These are phyloP conservation scores for Trichechus manatus DNA, from an alignment of 2,113 vertebrate species.

Conservation along the genomic window DNA sequence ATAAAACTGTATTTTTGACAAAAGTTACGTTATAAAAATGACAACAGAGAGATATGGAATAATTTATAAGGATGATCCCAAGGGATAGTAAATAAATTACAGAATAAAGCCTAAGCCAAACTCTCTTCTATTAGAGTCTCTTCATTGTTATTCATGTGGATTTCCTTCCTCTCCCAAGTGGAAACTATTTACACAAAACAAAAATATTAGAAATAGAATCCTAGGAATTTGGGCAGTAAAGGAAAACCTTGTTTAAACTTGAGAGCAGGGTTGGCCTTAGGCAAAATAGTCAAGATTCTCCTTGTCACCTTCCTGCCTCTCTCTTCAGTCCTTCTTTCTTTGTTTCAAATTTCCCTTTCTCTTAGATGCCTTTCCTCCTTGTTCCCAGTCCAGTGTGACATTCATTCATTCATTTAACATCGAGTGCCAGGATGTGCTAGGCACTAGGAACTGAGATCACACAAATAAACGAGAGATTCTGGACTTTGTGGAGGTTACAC, in stretches of 20 bases:
- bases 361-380: not conserved
- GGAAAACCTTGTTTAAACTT: constrained; percentile 81
- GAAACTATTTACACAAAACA: constrained; percentile 80
- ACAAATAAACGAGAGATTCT: not conserved
- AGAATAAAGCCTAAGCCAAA: constrained; percentile 57
- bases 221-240: constrained; percentile 75
- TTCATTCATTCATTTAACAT: not conserved
- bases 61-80: constrained; percentile 72
- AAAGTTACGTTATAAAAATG: constrained; percentile 73
- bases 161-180: constrained; percentile 76
- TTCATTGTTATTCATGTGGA: constrained; percentile 81
- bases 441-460: not conserved
- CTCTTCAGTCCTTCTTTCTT: not conserved
- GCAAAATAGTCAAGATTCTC: constrained; percentile 62
- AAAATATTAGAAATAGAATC: constrained; percentile 78
- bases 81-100: constrained; percentile 68
- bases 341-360: constrained; percentile 11
- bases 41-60: constrained; percentile 66
- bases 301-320: constrained; percentile 18
- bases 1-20: constrained; percentile 72
- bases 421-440: not conserved
- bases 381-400: not conserved
- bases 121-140: constrained; percentile 70
- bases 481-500: not conserved
- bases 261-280: constrained; percentile 63